Base-by-base conservation (phyloP, 1,140 invertebrate species). In the Apis laboriosa region DNA sequence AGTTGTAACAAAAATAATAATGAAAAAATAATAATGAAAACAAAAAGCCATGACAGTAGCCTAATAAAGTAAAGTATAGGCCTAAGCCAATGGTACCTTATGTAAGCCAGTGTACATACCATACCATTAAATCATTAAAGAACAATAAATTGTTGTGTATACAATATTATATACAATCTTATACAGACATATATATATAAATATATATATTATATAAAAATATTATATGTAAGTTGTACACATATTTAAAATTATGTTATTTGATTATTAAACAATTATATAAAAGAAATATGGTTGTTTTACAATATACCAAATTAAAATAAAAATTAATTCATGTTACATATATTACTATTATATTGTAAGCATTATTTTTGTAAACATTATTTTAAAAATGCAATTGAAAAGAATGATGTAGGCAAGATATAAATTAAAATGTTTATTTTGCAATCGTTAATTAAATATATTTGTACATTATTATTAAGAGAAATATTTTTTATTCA, bases 21-120 rank as follows among this genome's bases (percentile, higher is more conserved):
- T 34, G 34, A 84, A 60, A 77, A 61, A 82, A 73, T 58, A 43
- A 75, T 67, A 43, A 58, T 68, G 76, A 92, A 66, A 87, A 88
- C 76, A 83, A 84, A 63, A 89, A 84, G 74, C 85, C 88, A 89
- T 91, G 90, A 90, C 88, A 90, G 83, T 89, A 91, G 90, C 90
- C 90, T 91, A 91, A 90, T 84, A 63, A 88, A 88, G 79, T 72
- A 76, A 89, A 90, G 68, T 83, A 75, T 89, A 86, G 90, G 91
- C 90, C 90, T 92, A 92, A 84, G 90, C 90, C 90, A 82, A 89
- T 80, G 83, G 86, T 90, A 91, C 89, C 89, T 91, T 90, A 89
- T 84, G 87, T 90, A 87, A 91, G 77, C 84, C 86, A 90, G 73
- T 92, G 91, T 92, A 92, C 66, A 90, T 92, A 91, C 55, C 83